phyloP scores from a whole-genome alignment of 2,113 vertebrate species.

The Neopipo cinnamomea region DNA sequence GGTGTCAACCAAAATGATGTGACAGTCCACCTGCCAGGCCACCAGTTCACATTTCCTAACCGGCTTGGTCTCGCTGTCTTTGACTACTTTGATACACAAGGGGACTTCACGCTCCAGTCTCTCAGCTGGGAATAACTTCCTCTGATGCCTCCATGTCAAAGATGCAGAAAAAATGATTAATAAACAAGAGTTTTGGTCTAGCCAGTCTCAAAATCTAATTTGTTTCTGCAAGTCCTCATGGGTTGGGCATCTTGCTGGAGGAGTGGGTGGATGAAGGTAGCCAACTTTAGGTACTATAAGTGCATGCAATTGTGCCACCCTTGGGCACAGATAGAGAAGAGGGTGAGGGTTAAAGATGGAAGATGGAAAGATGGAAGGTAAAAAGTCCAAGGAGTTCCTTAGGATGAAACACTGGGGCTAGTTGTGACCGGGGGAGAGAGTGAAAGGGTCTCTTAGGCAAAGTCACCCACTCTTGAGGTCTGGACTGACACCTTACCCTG shows the following conservation, averaged over 20 bases:
- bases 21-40: constrained; percentile 64
- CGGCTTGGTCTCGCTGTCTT: constrained; percentile 57
- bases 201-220: background rate
- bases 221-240: background rate
- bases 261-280: background rate
- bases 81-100: constrained; percentile 60
- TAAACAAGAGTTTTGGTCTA: constrained; percentile 56
- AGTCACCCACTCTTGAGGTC: background rate
- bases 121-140: constrained; percentile 62
- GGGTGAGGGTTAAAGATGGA: background rate
- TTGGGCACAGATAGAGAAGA: background rate
- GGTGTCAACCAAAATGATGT: constrained; percentile 51
- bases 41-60: constrained; percentile 75
- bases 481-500: background rate
- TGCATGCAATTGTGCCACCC: background rate
- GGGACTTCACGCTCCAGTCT: constrained; percentile 68
- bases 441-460: background rate
- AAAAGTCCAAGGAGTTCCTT: background rate
- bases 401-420: background rate
- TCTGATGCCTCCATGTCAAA: background rate
- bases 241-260: background rate
- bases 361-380: background rate
- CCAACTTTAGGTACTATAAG: background rate
- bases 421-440: background rate
- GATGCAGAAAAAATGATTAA: constrained; percentile 14